phyloP scores from a whole-genome alignment of 2,888 invertebrate species.

The Agrilus cyanescens region DNA sequence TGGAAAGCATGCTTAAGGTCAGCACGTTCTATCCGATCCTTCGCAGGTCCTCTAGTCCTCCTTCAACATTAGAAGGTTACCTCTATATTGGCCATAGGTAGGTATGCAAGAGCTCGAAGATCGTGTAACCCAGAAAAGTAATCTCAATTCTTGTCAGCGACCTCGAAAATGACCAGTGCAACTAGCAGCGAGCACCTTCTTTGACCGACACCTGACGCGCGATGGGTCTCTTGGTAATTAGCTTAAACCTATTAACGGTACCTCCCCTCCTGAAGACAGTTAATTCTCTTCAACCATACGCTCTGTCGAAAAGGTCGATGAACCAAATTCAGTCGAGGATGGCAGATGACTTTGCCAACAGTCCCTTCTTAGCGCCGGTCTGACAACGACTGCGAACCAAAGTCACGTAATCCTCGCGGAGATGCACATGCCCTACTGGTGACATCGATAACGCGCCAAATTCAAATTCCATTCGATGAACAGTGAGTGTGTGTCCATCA shows the following conservation, averaged over 20 bases:
- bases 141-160: too few relatives aligned
- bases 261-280: constrained; percentile 26
- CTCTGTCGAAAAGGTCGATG: constrained; percentile 28
- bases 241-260: constrained; percentile 28
- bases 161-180: too few relatives aligned
- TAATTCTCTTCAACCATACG: constrained; percentile 27
- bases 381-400: constrained; percentile 27
- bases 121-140: too few relatives aligned
- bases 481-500: neutral
- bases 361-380: constrained; percentile 29
- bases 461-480: constrained; percentile 1
- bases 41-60: too few relatives aligned
- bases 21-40: too few relatives aligned
- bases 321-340: constrained; percentile 30
- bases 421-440: constrained; percentile 5
- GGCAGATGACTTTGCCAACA: constrained; percentile 28
- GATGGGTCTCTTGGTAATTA: too few relatives aligned
- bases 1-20: too few relatives aligned
- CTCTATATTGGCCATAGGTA: too few relatives aligned
- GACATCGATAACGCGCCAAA: constrained; percentile 6
- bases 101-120: too few relatives aligned
- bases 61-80: too few relatives aligned
- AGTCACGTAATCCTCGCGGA: constrained; percentile 14
- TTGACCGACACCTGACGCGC: constrained; percentile 16
- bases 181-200: too few relatives aligned